phyloP scores from a whole-genome alignment of 2,113 vertebrate genomes.

The Oreochromis niloticus region DNA sequence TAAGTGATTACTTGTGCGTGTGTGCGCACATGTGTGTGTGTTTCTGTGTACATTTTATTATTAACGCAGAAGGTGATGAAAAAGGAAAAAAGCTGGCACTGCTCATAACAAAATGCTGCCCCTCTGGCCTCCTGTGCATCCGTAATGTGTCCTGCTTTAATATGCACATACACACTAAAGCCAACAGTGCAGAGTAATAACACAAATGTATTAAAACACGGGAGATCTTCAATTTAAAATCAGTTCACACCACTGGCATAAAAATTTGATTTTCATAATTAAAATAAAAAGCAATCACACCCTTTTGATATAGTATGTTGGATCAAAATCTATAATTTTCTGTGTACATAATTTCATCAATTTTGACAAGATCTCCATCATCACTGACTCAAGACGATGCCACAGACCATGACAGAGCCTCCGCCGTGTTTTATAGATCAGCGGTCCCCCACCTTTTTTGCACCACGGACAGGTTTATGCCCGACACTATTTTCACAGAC shows the following conservation, averaged over 20 bases:
- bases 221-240: background rate
- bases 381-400: too few relatives aligned
- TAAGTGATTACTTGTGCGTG: background rate
- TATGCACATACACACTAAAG: background rate
- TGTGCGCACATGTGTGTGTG: background rate
- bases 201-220: background rate
- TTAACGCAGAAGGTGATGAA: constrained; percentile 8
- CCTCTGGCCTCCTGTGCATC: background rate
- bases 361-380: too few relatives aligned
- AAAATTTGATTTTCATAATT: background rate
- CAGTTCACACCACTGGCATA: background rate
- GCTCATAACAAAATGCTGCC: background rate
- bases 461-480: too few relatives aligned
- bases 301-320: background rate
- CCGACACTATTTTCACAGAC: too few relatives aligned
- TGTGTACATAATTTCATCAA: background rate
- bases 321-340: background rate
- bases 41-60: background rate
- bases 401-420: too few relatives aligned
- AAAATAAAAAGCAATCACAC: background rate
- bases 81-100: background rate
- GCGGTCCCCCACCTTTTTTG: too few relatives aligned
- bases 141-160: background rate
- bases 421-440: too few relatives aligned
- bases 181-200: background rate